These are phyloP conservation scores for Neodon shergylaensis DNA, from an alignment of 2,113 vertebrate genomes.

Conservation along the genomic window DNA sequence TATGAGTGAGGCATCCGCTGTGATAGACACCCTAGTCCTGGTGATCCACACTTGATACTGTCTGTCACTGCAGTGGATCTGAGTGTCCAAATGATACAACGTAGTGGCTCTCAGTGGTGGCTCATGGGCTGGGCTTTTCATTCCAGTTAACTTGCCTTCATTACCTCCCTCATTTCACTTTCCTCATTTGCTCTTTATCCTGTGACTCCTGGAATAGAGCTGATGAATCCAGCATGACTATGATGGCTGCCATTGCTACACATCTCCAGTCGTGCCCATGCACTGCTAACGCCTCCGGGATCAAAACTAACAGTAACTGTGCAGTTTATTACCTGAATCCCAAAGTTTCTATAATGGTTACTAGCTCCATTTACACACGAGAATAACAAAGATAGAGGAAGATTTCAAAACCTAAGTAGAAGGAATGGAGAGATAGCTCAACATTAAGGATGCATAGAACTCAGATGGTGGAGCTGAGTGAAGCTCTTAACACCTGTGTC, in stretches of 20 bases:
- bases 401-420: neutral
- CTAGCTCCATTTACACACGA: neutral
- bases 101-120: neutral
- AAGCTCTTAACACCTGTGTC: too few relatives aligned
- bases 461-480: neutral
- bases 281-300: accelerated
- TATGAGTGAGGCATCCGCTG: neutral
- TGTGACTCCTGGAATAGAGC: neutral
- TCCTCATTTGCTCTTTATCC: neutral
- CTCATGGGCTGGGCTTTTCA: neutral
- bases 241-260: accelerated
- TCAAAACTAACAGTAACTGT: neutral
- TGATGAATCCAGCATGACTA: neutral
- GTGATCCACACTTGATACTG: neutral
- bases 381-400: neutral
- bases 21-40: neutral
- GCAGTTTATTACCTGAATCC: neutral
- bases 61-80: neutral
- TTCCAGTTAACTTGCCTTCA: neutral
- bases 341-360: neutral
- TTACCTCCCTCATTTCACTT: neutral
- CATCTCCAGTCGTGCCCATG: too few relatives aligned
- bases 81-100: neutral
- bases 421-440: neutral
- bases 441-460: too few relatives aligned